Percentiles rank a stretch among this genome's conserved stretches.
Evolutionary conservation across 2,888 invertebrate genomes (phyloP).

Genomic region (Andrena minutula): DNA sequence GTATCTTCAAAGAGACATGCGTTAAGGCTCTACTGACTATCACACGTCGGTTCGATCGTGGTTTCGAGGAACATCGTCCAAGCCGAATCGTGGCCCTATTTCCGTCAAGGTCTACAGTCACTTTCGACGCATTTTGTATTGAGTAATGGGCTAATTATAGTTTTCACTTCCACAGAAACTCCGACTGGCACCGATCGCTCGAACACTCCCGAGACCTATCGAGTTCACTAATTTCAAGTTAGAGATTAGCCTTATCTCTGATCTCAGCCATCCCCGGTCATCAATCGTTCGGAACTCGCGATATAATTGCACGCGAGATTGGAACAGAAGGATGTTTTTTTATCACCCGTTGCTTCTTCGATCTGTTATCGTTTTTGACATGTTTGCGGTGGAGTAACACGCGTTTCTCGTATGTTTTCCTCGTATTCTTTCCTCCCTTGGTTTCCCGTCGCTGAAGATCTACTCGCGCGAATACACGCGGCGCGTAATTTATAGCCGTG

Average conservation of each 20-base stretch:
- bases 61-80: constrained; percentile 38
- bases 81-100: constrained; percentile 64
- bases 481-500: constrained; percentile 70
- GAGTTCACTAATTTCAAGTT: constrained; percentile 6
- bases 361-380: constrained; percentile 28
- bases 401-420: constrained; percentile 32
- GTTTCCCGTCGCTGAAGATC: constrained; percentile 66
- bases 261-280: not conserved
- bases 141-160: constrained; percentile 79
- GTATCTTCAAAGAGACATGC: too few relatives aligned
- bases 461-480: constrained; percentile 63
- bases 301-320: not conserved
- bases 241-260: not conserved
- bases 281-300: not conserved
- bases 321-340: constrained; percentile 3
- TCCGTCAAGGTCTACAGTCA: constrained; percentile 75
- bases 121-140: constrained; percentile 77
- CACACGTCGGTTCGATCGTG: constrained; percentile 20
- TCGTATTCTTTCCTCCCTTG: constrained; percentile 2
- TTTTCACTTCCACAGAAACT: constrained; percentile 73
- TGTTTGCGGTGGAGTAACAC: constrained; percentile 28
- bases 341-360: not conserved
- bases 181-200: constrained; percentile 63
- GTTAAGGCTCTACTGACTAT: not conserved
- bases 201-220: constrained; percentile 17